Evolutionary conservation across 1,140 invertebrate species (phyloP), one percentile per base, ranked within the genome.

Genomic region (Drosophila baimaii): DNA sequence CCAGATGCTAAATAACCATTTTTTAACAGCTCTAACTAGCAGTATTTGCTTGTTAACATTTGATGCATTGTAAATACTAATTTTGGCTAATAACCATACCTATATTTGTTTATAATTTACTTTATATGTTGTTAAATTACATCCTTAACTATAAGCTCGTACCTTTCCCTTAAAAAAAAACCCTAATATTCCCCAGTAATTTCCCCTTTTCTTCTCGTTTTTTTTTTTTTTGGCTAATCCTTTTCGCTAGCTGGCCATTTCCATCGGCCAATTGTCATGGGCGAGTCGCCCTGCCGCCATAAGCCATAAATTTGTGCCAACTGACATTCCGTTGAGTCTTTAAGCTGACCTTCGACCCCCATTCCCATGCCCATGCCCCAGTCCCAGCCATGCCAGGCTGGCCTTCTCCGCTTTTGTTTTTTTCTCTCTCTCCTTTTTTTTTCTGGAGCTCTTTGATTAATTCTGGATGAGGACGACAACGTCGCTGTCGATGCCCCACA

Each of bases 271-370:
- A 66, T 65, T 65, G 63, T 66, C 54, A 72, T 61, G 56, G 69
- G 27, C 37, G n/a, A n/a, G n/a, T 25, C 25, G 29, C 33, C 56
- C 43, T 15, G 25, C 17, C 10, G 35, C 39, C 61, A 61, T 59
- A 29, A 68, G 66, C 65, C 65, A 70, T 70, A 70, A 70, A 70
- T 70, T 70, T 70, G 66, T 56, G 65, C 47, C 49, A 31, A 46
- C 49, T 54, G 66, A 56, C 66, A 52, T 70, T 35, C 25, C 29
- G 47, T 55, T 69, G 64, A 54, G 47, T 70, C 64, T 70, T 68
- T 70, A 70, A 70, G 64, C 64, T 70, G 65, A 70, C 65, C 68
- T 71, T 31, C 37, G 65, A 70, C 62, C 64, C 64, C 61, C 51
- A 54, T 54, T 51, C 27, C 17, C 27, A 31, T 3, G 7, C 15